Base-by-base conservation (phyloP, 2,888 invertebrate species). In the Tenthredo scrophulariae region DNA sequence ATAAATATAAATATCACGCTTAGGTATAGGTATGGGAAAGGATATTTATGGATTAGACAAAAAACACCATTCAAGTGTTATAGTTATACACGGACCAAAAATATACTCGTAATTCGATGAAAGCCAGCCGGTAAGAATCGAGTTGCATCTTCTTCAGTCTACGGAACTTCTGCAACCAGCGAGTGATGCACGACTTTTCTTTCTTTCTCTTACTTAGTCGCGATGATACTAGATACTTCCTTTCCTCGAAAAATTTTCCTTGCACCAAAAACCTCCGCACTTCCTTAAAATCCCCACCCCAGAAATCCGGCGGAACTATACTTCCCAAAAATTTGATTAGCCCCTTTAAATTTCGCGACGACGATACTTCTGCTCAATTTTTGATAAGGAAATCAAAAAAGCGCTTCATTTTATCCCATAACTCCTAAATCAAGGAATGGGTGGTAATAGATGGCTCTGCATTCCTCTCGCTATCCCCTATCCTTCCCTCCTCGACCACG, bases 51-150 rank as follows among this genome's bases (percentile, higher is more conserved):
- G 22, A 26, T 62, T 62, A 62, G 29, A 33, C 13, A 74, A 85
- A 85, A 74, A 75, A 85, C 54, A 54, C 50, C 50, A 50, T 58
- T 72, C 22, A 62, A 40, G 22, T 40, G 43, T 74, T 43, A 43
- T n/a, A 33, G 33, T 37, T 37, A 29, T 26, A 54, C 54, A 54
- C 7, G 84, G 22, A n/a, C 83, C 85, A 58, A 85, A 85, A 85
- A 85, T 85, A 85, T 72, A 75, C 40, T 65, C 46, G 85, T 85
- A 85, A 85, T 84, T 84, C 85, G 85, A 85, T 75, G 85, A 85
- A 85, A 85, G 54, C 83, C 85, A 85, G 85, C 85, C 85, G 85
- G 67, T 70, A n/a, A 84, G 85, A 85, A 85, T 85, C 85, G 85
- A 83, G 75, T 85, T 84, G 85, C 85, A 84, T 75, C 50, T 33